Conservation (phyloP, 2,113 vertebrate species). For the Conger conger region DNA sequence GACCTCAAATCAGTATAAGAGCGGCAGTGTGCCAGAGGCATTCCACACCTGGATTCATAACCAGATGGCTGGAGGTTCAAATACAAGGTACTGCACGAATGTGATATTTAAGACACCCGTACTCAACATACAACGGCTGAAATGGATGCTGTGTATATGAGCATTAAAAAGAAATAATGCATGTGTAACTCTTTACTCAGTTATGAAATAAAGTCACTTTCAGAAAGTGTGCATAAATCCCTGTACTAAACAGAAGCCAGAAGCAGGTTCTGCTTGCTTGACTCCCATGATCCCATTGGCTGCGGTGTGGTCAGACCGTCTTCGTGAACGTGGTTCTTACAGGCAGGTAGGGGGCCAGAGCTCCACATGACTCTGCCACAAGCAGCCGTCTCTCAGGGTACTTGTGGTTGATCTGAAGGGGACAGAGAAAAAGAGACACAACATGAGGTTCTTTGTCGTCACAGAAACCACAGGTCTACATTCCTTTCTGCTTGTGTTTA, state of each 20-base stretch:
- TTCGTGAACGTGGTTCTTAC: slow-evolving; percentile 71
- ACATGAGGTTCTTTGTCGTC: slow-evolving; percentile 33
- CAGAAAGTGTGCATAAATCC: not conserved
- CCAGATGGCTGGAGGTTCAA: not conserved
- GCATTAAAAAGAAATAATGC: no score
- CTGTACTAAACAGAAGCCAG: not conserved
- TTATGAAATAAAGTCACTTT: not conserved
- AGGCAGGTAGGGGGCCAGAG: slow-evolving; percentile 93
- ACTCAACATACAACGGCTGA: not conserved
- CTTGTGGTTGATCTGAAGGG: slow-evolving; percentile 94
- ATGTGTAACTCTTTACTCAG: no score
- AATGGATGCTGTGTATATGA: no score
- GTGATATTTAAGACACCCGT: not conserved
- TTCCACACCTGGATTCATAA: not conserved
- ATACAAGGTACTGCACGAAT: not conserved
- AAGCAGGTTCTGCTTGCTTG: not conserved
- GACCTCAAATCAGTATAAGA: not conserved
- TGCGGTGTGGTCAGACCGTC: not conserved
- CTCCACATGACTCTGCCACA: slow-evolving; percentile 96
- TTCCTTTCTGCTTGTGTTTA: slow-evolving; percentile 27
- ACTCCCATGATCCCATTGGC: not conserved
- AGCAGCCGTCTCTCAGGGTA: slow-evolving; percentile 95
- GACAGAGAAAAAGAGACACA: slow-evolving; percentile 45
- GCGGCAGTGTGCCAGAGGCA: not conserved
- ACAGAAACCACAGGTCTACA: slow-evolving; percentile 39